These are phyloP conservation scores for Podotricha telesiphe DNA, from an alignment of 2,888 invertebrate species.

Conservation along the genomic window DNA sequence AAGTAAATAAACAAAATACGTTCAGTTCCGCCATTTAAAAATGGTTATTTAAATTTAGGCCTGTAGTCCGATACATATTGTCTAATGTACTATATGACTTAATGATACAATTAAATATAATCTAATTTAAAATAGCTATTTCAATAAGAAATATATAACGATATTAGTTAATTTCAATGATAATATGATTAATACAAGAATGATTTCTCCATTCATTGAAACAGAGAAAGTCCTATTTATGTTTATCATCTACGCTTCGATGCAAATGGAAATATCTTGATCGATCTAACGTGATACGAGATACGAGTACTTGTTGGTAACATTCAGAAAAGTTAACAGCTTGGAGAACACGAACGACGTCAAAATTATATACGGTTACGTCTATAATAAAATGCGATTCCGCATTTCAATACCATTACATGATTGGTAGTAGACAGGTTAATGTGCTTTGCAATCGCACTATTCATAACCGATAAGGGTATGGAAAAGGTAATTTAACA, in stretches of 20 bases:
- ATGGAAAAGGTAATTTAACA: background rate
- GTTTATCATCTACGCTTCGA: conserved; percentile 53
- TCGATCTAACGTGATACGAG: conserved; percentile 13
- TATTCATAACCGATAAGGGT: background rate
- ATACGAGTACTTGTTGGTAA: conserved; percentile 10
- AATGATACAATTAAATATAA: no score
- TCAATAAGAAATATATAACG: background rate
- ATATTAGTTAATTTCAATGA: conserved; percentile 4
- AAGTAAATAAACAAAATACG: no score
- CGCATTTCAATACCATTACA: conserved; percentile 9
- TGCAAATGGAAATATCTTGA: conserved; percentile 50
- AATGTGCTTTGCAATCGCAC: conserved; percentile 1
- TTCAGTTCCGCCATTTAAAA: no score
- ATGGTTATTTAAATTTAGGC: no score
- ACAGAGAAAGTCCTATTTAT: conserved; percentile 66
- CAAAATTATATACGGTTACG: conserved; percentile 13
- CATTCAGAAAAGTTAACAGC: conserved; percentile 11
- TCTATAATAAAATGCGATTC: conserved; percentile 13
- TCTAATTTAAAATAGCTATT: background rate
- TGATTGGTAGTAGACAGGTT: conserved; percentile 10
- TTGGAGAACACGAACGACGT: conserved; percentile 17
- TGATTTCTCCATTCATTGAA: conserved; percentile 35
- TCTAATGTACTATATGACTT: no score
- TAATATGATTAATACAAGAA: background rate
- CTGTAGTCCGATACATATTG: no score